A percentile compares a stretch with the other conserved stretches of the same genome.
phyloP scores from a whole-genome alignment of 2,113 vertebrate genomes.

The Vireo altiloquus region DNA sequence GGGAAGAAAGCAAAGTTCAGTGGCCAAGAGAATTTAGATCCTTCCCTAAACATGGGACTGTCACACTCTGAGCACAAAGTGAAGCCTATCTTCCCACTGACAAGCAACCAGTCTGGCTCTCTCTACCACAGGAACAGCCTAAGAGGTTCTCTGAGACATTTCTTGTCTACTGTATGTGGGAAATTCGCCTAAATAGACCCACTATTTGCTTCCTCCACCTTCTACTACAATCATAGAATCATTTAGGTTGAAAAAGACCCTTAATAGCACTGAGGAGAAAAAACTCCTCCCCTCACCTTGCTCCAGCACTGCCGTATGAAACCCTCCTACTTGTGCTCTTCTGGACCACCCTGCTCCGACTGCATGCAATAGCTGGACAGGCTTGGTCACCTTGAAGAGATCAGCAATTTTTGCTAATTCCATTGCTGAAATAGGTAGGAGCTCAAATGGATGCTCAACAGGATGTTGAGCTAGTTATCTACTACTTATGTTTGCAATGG shows the following conservation, averaged over 20 bases:
- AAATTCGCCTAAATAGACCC: not conserved
- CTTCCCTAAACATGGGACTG: not conserved
- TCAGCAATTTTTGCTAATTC: not conserved
- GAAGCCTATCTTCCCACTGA: too few relatives aligned
- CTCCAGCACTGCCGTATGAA: not conserved
- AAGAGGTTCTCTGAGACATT: not conserved
- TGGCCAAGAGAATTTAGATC: not conserved
- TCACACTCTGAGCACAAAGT: not conserved
- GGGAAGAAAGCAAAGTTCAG: too few relatives aligned
- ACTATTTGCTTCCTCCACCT: not conserved
- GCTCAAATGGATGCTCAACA: not conserved
- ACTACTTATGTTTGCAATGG: not conserved
- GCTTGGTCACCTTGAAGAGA: not conserved
- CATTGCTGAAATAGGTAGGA: not conserved
- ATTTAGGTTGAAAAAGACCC: not conserved
- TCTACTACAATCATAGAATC: not conserved
- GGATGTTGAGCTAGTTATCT: not conserved
- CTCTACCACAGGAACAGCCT: not conserved
- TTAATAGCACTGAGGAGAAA: accelerated
- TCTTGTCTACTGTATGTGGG: not conserved
- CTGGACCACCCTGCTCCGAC: not conserved
- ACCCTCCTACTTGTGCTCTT: not conserved
- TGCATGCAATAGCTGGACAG: accelerated
- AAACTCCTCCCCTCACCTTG: not conserved
- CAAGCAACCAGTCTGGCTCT: not conserved